Base-by-base conservation (phyloP, 2,113 vertebrate species). In the Xenopus borealis region DNA sequence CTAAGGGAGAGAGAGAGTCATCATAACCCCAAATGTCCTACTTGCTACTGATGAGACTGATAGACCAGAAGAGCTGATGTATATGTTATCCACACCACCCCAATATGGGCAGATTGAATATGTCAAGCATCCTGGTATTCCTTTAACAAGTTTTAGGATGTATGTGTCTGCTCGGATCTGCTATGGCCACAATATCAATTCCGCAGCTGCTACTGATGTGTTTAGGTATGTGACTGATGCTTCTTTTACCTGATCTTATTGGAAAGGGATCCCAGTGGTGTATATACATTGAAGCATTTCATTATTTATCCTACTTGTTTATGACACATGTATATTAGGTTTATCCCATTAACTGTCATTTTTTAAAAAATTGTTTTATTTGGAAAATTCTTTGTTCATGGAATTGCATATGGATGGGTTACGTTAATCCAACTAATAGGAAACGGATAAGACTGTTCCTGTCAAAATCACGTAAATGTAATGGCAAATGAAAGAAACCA, bases 81-180 rank as follows among this genome's bases (percentile, higher is more conserved):
- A 94, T 7, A 65, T 92, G 27, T 82, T 98, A 81, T 95, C 88
- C 1, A 84, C 81, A 3, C 93, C 92, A 0, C 93, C 96, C 0
- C 82, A 71, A 5, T 82, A 94, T 0, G 97, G 97, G 58, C 93
- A 94, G 78, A 5, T 98, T 23, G 95, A 98, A 66, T 93, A 94
- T 57, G 72, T 88, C 78, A 88, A 46, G 64, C 88, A 89, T 68
- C 92, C 93, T 3, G 95, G 94, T 53, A 74, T 93, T 27, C 82
- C 89, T 70, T 94, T 97, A 74, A 85, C 88, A 0, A 93, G 91
- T 79, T 99, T 98, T 90, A 98, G 91, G 86, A 92, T 95, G 92
- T 96, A 98, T 77, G 14, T 99, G 59, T 94, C 87, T 12, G 91
- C 85, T 67, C 93, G 93, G 1, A 87, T 98, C 71, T 93, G 93